Conservation (phyloP, 2,797 vertebrate genomes). For the Falco peregrinus region DNA sequence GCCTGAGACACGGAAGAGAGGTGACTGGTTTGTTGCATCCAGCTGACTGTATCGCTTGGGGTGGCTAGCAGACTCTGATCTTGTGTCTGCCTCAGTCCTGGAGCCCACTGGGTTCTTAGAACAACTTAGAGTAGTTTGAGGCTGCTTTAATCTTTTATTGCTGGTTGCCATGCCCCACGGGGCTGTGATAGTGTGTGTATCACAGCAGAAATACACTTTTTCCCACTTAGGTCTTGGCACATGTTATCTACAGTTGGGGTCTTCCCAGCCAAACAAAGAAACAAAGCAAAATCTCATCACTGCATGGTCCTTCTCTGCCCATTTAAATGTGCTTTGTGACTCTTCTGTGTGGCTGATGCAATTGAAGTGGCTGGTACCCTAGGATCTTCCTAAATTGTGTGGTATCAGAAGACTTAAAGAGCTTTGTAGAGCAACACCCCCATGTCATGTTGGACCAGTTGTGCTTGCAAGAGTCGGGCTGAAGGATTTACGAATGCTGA, state of each 20-base stretch:
- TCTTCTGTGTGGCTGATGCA: not conserved
- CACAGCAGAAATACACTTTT: not conserved
- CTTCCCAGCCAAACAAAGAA: not conserved
- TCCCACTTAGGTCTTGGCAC: not conserved
- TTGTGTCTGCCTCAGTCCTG: not conserved
- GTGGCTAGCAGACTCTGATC: not conserved
- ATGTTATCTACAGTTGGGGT: not conserved
- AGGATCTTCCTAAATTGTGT: not conserved
- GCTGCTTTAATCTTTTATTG: not conserved
- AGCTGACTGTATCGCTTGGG: rapidly evolving
- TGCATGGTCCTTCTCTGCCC: not conserved
- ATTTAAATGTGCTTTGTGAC: rapidly evolving
- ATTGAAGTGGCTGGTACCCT: not conserved
- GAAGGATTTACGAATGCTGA: not conserved
- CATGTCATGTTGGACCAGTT: not conserved
- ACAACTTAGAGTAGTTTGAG: not conserved
- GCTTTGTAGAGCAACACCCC: not conserved
- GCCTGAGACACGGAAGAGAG: not conserved
- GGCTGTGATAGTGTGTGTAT: not conserved
- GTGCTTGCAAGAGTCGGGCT: not conserved
- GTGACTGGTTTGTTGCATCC: not conserved
- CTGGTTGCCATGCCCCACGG: not conserved
- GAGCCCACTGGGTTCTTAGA: not conserved
- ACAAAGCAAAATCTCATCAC: not conserved
- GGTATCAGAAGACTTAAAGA: not conserved